Base-by-base conservation (phyloP, 2,888 invertebrate species). In the Lycophotia porphyrea region DNA sequence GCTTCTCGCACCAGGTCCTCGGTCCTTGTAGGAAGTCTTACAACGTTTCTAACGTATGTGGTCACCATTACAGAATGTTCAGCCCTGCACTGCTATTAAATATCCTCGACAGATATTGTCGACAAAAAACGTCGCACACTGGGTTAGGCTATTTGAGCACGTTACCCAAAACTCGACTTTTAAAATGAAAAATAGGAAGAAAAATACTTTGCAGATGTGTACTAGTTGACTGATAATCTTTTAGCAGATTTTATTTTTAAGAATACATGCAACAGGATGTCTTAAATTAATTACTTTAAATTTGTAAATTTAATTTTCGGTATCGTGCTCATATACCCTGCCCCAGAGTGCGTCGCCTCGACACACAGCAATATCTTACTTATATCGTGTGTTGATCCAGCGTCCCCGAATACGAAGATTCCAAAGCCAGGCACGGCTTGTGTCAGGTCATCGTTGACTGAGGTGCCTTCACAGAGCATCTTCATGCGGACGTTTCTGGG, bases 391-490 rank as follows among this genome's bases (percentile, higher is more conserved):
- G 9, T 0, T 44, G 72, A 55, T 72, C 72, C 72, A 44, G 55
- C n/a, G 27, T 73, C 72, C 11, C 1, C 27, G 5, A 73, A 72
- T 21, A 7, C 1, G 21, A 73, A 72, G 34, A 72, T 27, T 24
- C 13, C 42, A 7, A 58, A 73, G 1, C 9, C 73, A 21, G 55
- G 72, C 15, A 73, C 72, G 2, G 72, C 42, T 27, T 73, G 73
- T 27, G 72, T 73, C 1, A 73, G 11, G 24, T 24, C 24, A 4
- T 0, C 36, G 34, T 44, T 73, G 15, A 72, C n/a, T 58, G 73
- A 72, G 21, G 21, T 44, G 55, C 72, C 73, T 73, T 73, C 73
- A 72, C 72, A 58, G 9, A 73, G 44, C 8, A 73, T 0, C 27
- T 73, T 73, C 42, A 36, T 11, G 2, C 72, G 72, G 18, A 58